Percentiles rank a stretch among this genome's conserved stretches.
phyloP scores from a whole-genome alignment of 2,888 invertebrate species.

The Diplolepis rosae region DNA sequence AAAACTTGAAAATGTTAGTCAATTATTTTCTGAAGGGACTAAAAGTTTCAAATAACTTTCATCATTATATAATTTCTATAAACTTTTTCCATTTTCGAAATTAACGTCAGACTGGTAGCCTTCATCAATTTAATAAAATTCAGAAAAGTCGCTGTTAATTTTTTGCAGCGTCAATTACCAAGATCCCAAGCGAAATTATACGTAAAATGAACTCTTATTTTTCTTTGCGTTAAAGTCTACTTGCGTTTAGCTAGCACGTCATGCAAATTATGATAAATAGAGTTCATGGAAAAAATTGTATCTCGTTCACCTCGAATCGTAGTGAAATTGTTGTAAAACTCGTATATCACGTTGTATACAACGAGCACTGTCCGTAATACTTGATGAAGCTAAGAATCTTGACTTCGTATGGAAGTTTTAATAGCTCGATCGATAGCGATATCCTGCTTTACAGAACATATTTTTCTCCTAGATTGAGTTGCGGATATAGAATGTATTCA shows the following conservation, averaged over 20 bases:
- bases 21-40: too few relatives aligned
- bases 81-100: not conserved
- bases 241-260: slow-evolving; percentile 1
- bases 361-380: slow-evolving; percentile 50
- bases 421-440: not conserved
- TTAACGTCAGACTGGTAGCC: slow-evolving; percentile 1
- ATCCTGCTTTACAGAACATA: not conserved
- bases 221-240: not conserved
- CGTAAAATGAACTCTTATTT: slow-evolving; percentile 2
- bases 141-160: slow-evolving; percentile 2
- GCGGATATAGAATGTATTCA: too few relatives aligned
- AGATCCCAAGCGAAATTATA: not conserved
- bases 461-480: not conserved
- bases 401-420: not conserved
- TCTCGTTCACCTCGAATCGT: slow-evolving; percentile 45
- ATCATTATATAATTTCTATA: not conserved
- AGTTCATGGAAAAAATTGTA: slow-evolving; percentile 22
- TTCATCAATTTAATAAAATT: slow-evolving; percentile 7
- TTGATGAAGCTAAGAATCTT: slow-evolving; percentile 23
- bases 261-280: slow-evolving; percentile 22
- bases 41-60: not conserved
- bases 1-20: too few relatives aligned
- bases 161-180: slow-evolving; percentile 20
- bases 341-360: slow-evolving; percentile 57
- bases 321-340: slow-evolving; percentile 61